phyloP scores from a whole-genome alignment of 2,797 vertebrate genomes.

The Phyllotis vaccarum region DNA sequence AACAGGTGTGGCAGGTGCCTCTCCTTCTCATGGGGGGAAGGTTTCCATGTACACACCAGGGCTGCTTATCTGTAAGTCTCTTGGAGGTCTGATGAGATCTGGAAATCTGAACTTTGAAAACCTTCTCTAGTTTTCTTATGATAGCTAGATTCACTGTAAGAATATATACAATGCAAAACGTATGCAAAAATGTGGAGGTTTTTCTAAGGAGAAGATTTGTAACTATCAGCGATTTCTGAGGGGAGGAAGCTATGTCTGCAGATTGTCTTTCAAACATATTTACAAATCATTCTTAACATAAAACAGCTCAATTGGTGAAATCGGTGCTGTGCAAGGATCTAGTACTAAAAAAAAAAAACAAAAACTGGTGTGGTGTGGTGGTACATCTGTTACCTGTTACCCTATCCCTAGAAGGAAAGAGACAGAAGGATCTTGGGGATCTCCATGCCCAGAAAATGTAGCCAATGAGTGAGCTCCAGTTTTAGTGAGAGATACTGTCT shows the following conservation, averaged over 20 bases:
- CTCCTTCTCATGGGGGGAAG: background rate
- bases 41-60: background rate
- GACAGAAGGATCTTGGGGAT: background rate
- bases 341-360: no score
- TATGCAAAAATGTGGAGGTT: background rate
- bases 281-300: constrained; percentile 28
- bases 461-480: background rate
- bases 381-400: background rate
- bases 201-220: constrained; percentile 3
- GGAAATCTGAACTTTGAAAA: background rate
- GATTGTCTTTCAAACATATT: constrained; percentile 5
- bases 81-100: background rate
- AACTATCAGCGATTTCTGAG: background rate
- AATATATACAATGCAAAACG: background rate
- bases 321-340: background rate
- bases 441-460: background rate
- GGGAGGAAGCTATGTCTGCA: background rate
- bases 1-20: background rate
- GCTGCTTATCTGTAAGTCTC: constrained; percentile 10
- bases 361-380: no score
- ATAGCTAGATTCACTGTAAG: background rate
- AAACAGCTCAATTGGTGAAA: background rate
- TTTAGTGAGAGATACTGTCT: no score
- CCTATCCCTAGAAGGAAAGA: background rate
- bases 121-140: background rate